Base-by-base conservation (phyloP, 2,888 invertebrate genomes). In the Prenolepis imparis region DNA sequence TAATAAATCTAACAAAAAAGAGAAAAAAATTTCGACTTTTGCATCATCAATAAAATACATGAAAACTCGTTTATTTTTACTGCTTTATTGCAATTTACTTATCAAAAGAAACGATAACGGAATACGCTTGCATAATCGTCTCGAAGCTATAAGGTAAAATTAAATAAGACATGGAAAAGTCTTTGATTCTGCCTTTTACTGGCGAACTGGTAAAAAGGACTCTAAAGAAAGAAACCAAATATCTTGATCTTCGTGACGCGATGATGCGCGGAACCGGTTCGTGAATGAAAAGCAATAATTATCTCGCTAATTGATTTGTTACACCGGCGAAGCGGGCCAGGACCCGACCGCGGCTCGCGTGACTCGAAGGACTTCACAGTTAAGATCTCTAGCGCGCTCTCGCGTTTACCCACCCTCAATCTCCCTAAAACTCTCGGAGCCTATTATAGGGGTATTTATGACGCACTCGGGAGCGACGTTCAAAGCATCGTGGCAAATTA, bases 261-360 rank as follows among this genome's bases (percentile, higher is more conserved):
- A 83, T 75, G 82, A 68, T 61, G 77, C 59, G 48, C 55, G 28
- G 32, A 77, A 77, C 83, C 84, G 85, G 82, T 89, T 81, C 68
- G 55, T 66, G 83, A 52, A 80, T 84, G 66, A 85, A 82, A 73
- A 86, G 87, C 84, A 87, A 91, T 87, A 86, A 88, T 89, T 87
- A 86, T 82, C 87, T 57, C 70, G 83, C 85, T 87, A 89, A 91
- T 91, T 91, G 89, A 91, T 90, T 85, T 85, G 89, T 84, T 86
- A 84, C 84, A 82, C 68, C 82, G 55, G 72, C n/a, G 59, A 66
- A 67, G 48, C 66, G 52, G 48, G 52, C 85, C 12, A 55, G 21
- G 73, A 55, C 67, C 15, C 44, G 44, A 41, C 32, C 39, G 39
- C 57, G 68, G 55, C 73, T 89, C 57, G 84, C 86, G 84, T 84